A percentile compares a stretch with the other conserved stretches of the same genome.
phyloP scores from a whole-genome alignment of 64 coral and sea anemone genomes.

The Dendrophyllia cribrosa region DNA sequence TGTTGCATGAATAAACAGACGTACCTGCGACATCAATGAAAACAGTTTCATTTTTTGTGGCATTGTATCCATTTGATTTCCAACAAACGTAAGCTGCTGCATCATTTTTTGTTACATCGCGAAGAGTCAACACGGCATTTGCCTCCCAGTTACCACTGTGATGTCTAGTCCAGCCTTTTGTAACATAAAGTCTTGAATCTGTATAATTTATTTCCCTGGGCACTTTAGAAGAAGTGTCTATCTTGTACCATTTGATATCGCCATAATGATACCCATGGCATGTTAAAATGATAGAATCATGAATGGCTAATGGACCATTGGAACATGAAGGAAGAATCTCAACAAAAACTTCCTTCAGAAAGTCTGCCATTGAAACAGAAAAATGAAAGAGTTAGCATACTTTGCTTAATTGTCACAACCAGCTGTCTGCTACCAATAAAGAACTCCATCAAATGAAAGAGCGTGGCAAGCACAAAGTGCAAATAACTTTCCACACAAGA shows the following conservation, averaged over 20 bases:
- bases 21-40: slow-evolving; percentile 33
- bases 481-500: no score
- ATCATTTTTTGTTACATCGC: not conserved
- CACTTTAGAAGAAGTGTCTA: not conserved
- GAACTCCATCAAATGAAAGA: no score
- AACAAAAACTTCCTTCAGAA: not conserved
- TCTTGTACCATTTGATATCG: not conserved
- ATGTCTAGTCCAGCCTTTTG: no score
- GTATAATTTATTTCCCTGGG: not conserved
- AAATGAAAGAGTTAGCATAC: not conserved
- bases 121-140: not conserved
- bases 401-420: no score
- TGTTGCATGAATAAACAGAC: not conserved
- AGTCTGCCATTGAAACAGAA: slow-evolving; percentile 7
- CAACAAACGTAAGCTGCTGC: slow-evolving; percentile 10
- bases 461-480: no score
- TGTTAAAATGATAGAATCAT: not conserved
- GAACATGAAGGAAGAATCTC: not conserved
- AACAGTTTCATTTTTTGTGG: not conserved
- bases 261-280: slow-evolving; percentile 19
- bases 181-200: not conserved
- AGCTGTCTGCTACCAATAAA: no score
- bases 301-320: not conserved
- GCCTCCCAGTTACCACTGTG: not conserved
- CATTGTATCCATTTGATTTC: slow-evolving; percentile 22